Percentiles rank a stretch among this genome's conserved stretches.
Evolutionary conservation across 1,140 invertebrate genomes (phyloP).

Genomic region (Ephestia elutella): DNA sequence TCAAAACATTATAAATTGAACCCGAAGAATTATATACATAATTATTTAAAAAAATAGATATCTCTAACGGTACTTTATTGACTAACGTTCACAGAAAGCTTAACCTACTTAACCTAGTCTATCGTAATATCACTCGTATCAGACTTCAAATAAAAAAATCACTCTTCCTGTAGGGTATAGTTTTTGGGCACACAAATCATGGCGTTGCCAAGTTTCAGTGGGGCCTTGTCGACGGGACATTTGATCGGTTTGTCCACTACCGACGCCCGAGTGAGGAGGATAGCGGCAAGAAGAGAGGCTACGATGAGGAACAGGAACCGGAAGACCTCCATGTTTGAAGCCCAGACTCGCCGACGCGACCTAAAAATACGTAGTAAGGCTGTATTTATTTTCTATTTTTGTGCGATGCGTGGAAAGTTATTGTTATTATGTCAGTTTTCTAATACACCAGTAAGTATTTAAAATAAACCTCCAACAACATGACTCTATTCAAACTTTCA

Average conservation of each 20-base stretch:
- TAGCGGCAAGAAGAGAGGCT: not conserved
- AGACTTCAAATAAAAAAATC: not conserved
- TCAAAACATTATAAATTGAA: no score
- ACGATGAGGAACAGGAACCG: not conserved
- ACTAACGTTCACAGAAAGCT: no score
- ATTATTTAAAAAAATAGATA: no score
- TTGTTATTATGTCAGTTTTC: no score
- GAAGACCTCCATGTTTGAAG: not conserved
- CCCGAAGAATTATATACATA: no score
- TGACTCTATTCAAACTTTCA: no score
- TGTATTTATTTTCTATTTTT: not conserved
- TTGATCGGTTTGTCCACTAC: not conserved
- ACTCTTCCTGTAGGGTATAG: constrained; percentile 8
- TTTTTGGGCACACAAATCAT: constrained; percentile 13
- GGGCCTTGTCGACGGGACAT: constrained; percentile 12
- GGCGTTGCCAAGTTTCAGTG: constrained; percentile 8
- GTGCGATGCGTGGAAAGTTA: no score
- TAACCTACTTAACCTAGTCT: not conserved
- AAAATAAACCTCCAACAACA: no score
- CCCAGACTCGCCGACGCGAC: not conserved
- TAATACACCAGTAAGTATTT: no score
- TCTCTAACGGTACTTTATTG: no score
- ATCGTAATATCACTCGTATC: not conserved
- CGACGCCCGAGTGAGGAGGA: not conserved
- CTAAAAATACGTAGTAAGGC: not conserved